Evolutionary conservation across 2,797 vertebrate genomes (phyloP).

Genomic region (Acrossocheilus fasciatus): DNA sequence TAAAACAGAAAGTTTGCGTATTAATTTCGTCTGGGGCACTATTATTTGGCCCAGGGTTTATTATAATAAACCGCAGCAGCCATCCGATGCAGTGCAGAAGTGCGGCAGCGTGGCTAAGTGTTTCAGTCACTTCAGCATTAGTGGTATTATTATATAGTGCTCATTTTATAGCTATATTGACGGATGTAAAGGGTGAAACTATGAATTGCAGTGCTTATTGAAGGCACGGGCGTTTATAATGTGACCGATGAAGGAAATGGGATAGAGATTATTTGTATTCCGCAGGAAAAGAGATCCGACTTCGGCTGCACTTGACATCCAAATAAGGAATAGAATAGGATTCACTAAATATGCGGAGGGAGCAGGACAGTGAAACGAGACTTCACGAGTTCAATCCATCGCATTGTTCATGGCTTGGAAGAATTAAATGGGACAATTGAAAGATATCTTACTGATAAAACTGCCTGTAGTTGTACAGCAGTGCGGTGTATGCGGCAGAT

Average conservation of each 20-base stretch:
- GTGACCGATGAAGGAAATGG: conserved; percentile 11
- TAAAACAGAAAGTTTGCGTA: conserved; percentile 20
- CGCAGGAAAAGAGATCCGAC: not conserved
- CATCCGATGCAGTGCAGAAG: conserved; percentile 46
- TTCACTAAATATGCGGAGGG: not conserved
- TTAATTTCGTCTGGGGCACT: not conserved
- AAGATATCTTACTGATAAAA: not conserved
- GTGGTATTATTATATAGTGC: not conserved
- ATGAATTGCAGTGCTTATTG: not conserved
- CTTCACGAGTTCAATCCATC: not conserved
- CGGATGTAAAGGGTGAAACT: not conserved
- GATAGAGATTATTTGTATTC: conserved; percentile 23
- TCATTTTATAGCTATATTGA: not conserved
- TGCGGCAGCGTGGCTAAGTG: conserved; percentile 40
- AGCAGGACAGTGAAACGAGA: conserved; percentile 1
- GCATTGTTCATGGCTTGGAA: not conserved
- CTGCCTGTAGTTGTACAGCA: not conserved
- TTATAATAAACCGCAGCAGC: conserved; percentile 30
- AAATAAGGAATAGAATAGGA: conserved; percentile 40
- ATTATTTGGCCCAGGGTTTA: conserved; percentile 4
- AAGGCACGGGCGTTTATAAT: not conserved
- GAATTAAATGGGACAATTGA: not conserved
- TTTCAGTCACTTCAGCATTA: conserved; percentile 8
- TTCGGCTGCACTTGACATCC: conserved; percentile 43
- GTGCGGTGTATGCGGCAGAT: conserved; percentile 45